Conservation (phyloP, 2,797 vertebrate species). For the Macropus fuliginosus region DNA sequence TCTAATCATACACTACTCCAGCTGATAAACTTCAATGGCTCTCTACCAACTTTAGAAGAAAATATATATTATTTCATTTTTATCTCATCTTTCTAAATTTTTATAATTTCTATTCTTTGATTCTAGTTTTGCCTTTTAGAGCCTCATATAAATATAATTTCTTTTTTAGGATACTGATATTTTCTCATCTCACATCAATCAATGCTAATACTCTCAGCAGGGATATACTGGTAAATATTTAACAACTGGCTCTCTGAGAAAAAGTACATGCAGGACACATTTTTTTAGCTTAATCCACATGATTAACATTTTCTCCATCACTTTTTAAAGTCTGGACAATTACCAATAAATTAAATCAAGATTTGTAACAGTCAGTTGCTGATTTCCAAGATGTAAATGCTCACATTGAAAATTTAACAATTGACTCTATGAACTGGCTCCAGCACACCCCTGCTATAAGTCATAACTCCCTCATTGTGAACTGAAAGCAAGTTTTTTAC, state of each 20-base stretch:
- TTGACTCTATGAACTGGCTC: background rate
- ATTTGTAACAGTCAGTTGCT: background rate
- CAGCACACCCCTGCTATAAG: background rate
- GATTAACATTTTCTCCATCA: background rate
- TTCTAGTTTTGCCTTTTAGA: background rate
- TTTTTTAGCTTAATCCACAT: background rate
- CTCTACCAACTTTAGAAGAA: too few relatives aligned
- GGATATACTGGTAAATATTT: background rate
- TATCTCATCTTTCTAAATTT: too few relatives aligned
- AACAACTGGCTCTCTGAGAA: background rate
- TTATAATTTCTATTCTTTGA: background rate
- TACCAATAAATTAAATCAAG: background rate
- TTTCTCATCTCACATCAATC: background rate
- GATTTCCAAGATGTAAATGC: background rate
- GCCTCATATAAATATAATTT: background rate
- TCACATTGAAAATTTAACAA: background rate
- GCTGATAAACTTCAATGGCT: too few relatives aligned
- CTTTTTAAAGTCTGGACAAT: background rate
- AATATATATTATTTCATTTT: too few relatives aligned
- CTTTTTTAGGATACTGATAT: background rate
- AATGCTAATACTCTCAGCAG: background rate
- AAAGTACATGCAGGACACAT: background rate
- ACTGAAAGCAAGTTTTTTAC: background rate
- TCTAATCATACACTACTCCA: too few relatives aligned
- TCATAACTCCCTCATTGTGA: background rate